Evolutionary conservation across 2,797 vertebrate genomes (phyloP).

Genomic region (Catostomus latipinnis): DNA sequence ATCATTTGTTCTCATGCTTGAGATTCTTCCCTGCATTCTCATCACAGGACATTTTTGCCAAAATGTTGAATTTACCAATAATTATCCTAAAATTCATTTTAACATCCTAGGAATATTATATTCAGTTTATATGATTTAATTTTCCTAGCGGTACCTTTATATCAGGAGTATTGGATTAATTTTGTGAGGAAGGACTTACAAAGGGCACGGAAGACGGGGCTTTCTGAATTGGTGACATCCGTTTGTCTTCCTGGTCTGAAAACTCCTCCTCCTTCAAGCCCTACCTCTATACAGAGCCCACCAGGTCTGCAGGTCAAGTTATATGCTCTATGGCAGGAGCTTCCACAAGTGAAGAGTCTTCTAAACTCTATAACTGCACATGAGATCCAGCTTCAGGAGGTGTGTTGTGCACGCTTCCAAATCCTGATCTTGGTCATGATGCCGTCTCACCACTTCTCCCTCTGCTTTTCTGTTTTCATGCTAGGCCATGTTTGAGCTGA

Average conservation of each 20-base stretch:
- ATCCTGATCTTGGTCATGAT: background rate
- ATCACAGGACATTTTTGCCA: no score
- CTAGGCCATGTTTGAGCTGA: conserved; percentile 82
- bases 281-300: background rate
- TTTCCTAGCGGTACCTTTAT: conserved; percentile 75
- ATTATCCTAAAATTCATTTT: background rate
- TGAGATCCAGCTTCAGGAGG: conserved; percentile 80
- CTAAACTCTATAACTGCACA: conserved; percentile 63
- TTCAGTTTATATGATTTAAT: background rate
- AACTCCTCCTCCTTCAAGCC: conserved; percentile 17
- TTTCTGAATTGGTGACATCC: conserved; percentile 59
- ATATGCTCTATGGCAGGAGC: conserved; percentile 78
- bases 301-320: conserved; percentile 47
- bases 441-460: background rate
- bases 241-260: conserved; percentile 48
- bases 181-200: conserved; percentile 57
- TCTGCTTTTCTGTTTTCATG: background rate
- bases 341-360: conserved; percentile 76
- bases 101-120: background rate
- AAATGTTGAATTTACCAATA: background rate
- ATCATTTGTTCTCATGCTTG: no score
- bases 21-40: no score
- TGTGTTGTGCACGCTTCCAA: conserved; percentile 46
- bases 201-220: conserved; percentile 39
- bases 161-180: conserved; percentile 79